These are phyloP conservation scores for Callospermophilus lateralis DNA, from an alignment of 2,113 vertebrate genomes.

Conservation along the genomic window DNA sequence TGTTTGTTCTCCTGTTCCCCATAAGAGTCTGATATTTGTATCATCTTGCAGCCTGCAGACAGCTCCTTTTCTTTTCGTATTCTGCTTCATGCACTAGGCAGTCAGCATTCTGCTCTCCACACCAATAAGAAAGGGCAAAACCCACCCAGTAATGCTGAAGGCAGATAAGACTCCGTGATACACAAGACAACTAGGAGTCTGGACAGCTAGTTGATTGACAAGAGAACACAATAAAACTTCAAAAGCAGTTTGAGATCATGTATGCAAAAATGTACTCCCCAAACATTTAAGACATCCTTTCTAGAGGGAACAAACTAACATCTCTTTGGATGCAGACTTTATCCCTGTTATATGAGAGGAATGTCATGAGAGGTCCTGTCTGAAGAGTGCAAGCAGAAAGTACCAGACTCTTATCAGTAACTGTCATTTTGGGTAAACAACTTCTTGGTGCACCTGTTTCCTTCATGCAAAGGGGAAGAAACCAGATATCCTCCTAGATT, in stretches of 20 bases:
- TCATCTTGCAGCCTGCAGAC: neutral
- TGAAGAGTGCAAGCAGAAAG: neutral
- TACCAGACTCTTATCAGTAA: neutral
- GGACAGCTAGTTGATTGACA: neutral
- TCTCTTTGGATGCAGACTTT: neutral
- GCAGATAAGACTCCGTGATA: neutral
- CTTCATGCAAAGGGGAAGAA: neutral
- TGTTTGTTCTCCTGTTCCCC: neutral
- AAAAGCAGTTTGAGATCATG: constrained; percentile 1
- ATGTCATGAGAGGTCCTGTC: neutral
- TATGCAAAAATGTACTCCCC: neutral
- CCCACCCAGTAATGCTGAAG: neutral
- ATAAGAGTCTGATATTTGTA: neutral
- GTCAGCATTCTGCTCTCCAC: neutral
- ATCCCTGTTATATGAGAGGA: neutral
- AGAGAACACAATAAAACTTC: constrained; percentile 57
- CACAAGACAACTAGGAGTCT: neutral
- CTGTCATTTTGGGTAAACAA: neutral
- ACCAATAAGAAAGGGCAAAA: neutral
- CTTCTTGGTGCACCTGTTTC: neutral
- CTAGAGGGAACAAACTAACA: neutral
- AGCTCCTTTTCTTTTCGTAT: neutral
- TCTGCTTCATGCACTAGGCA: neutral
- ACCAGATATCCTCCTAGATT: neutral
- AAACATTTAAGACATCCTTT: neutral